Percentiles rank a stretch among this genome's conserved stretches.
These are phyloP conservation scores for Umimayanthus kanabou DNA, from an alignment of 92 coral and sea anemone species.

Conservation along the genomic window DNA sequence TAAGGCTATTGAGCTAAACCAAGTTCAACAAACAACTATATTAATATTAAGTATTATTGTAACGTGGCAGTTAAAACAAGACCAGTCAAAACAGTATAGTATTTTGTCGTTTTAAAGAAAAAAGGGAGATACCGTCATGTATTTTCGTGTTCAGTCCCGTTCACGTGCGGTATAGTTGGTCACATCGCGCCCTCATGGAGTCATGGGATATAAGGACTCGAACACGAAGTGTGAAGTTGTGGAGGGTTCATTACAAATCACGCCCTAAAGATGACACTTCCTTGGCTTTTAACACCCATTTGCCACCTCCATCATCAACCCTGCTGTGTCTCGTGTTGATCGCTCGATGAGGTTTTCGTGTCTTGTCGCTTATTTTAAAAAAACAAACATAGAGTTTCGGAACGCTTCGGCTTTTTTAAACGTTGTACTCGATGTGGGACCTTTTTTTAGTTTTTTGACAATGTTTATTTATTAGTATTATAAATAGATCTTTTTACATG, in stretches of 20 bases:
- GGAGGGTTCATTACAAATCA: background rate
- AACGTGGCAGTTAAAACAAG: background rate
- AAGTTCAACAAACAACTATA: no score
- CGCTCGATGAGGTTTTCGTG: background rate
- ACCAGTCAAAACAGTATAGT: background rate
- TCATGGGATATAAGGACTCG: no score
- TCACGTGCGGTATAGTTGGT: background rate
- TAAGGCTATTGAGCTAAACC: background rate
- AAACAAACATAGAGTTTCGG: background rate
- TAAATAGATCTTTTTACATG: no score
- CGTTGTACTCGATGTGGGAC: no score
- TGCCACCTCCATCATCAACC: conserved; percentile 9
- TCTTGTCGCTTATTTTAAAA: background rate
- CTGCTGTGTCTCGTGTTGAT: background rate
- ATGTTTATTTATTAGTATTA: no score
- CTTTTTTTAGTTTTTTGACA: no score
- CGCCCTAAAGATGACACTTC: background rate
- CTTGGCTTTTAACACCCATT: conserved; percentile 24
- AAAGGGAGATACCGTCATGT: no score
- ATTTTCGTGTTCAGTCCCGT: background rate
- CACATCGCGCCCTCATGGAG: background rate
- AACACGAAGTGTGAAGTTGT: conserved; percentile 17
- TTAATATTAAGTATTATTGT: no score
- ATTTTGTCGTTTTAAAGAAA: background rate
- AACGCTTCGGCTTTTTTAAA: no score